Conservation (phyloP, 2,797 vertebrate species). For the Moxostoma hubbsi region DNA sequence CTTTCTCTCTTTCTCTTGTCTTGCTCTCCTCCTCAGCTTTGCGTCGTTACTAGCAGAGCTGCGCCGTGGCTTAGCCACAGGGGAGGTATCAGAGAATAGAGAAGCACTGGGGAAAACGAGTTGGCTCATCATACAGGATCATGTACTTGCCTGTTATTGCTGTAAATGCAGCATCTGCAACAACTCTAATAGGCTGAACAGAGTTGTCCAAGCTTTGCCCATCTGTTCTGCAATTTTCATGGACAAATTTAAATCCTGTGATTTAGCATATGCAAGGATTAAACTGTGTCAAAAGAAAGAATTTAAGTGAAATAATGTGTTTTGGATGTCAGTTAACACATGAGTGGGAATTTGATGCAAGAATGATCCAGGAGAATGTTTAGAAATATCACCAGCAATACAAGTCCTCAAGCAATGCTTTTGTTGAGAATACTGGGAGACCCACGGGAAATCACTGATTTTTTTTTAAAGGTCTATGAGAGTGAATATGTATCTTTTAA, state of each 20-base stretch:
- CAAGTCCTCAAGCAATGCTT: background rate
- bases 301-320: background rate
- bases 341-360: background rate
- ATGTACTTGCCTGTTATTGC: conserved; percentile 72
- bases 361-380: background rate
- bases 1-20: background rate
- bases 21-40: conserved; percentile 26
- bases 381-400: conserved; percentile 10
- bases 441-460: no score
- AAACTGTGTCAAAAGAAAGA: background rate
- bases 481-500: no score
- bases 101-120: conserved; percentile 49
- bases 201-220: background rate
- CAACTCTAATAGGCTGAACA: conserved; percentile 4
- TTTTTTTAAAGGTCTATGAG: no score
- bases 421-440: conserved; percentile 7
- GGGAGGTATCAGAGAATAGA: conserved; percentile 68
- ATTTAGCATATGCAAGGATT: background rate
- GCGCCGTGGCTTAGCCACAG: conserved; percentile 67
- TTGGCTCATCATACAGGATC: conserved; percentile 69
- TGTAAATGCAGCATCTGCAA: conserved; percentile 64
- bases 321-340: conserved; percentile 9
- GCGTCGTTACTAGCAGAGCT: conserved; percentile 60
- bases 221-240: background rate
- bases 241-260: background rate